Conservation (phyloP, 2,888 invertebrate genomes). For the Cataglyphis rosenhaueri region DNA sequence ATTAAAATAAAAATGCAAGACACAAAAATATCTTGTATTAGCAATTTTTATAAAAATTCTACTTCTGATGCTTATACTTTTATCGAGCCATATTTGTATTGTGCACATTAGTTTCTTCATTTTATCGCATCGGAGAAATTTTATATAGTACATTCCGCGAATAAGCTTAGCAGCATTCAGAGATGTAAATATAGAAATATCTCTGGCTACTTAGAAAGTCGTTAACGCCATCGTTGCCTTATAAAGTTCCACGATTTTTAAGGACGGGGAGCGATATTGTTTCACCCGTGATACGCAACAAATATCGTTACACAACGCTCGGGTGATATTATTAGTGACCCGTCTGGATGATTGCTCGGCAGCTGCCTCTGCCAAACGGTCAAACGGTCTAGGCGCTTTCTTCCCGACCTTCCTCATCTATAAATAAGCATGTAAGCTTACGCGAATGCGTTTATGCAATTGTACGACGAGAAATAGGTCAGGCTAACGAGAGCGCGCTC, state of each 20-base stretch:
- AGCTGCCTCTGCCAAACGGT: constrained; percentile 76
- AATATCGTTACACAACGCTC: constrained; percentile 68
- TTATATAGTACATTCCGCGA: constrained; percentile 18
- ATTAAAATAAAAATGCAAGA: not conserved
- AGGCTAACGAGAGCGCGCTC: constrained; percentile 68
- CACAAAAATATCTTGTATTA: not conserved
- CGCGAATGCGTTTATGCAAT: constrained; percentile 75
- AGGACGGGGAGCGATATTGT: constrained; percentile 34
- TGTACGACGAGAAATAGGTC: constrained; percentile 73
- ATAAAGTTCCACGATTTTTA: constrained; percentile 21
- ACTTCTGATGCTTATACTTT: not conserved
- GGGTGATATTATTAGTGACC: constrained; percentile 75
- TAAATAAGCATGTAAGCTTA: constrained; percentile 72
- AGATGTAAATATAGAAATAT: not conserved
- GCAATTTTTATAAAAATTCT: not conserved
- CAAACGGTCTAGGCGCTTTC: constrained; percentile 76
- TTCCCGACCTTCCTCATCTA: constrained; percentile 76
- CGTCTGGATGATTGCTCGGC: constrained; percentile 73
- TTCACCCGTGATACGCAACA: constrained; percentile 63
- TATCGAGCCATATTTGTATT: not conserved
- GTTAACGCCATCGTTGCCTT: not conserved
- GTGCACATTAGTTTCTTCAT: not conserved
- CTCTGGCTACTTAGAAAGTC: constrained; percentile 18
- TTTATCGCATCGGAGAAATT: constrained; percentile 35
- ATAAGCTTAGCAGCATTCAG: not conserved